Percentiles rank a stretch among this genome's conserved stretches.
Conservation (phyloP, 2,888 invertebrate genomes). For the Cephus rjabovi region DNA sequence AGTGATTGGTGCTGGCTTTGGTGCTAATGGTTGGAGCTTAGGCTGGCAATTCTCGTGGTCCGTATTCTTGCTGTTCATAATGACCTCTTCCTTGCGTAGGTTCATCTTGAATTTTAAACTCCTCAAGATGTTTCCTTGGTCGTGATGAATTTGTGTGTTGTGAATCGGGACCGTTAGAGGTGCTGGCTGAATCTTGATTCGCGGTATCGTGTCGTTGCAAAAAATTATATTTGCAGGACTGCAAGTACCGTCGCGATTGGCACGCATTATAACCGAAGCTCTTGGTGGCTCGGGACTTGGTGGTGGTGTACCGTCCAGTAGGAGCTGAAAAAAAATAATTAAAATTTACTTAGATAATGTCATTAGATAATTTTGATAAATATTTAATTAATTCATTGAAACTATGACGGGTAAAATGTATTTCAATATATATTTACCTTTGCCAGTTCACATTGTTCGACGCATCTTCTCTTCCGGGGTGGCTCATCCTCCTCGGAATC, state of each 20-base stretch:
- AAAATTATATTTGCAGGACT: constrained; percentile 46
- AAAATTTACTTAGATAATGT: constrained; percentile 3
- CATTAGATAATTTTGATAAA: background rate
- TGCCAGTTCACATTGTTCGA: constrained; percentile 71
- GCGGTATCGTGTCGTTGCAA: background rate
- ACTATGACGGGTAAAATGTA: background rate
- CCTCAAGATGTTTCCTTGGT: constrained; percentile 74
- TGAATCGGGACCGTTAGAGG: constrained; percentile 6
- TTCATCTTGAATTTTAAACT: constrained; percentile 81
- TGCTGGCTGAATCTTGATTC: background rate
- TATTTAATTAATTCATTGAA: background rate
- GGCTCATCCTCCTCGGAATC: constrained; percentile 83
- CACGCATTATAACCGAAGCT: constrained; percentile 88
- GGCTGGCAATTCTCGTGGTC: constrained; percentile 60
- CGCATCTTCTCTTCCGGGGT: constrained; percentile 65
- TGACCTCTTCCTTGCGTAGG: constrained; percentile 72
- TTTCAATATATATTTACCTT: constrained; percentile 52
- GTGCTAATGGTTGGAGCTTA: constrained; percentile 52
- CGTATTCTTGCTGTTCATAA: constrained; percentile 75
- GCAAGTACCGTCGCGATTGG: constrained; percentile 84
- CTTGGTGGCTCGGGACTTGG: constrained; percentile 68
- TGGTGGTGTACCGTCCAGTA: constrained; percentile 71
- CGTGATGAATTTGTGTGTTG: constrained; percentile 40
- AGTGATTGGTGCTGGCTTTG: constrained; percentile 58
- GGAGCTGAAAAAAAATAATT: constrained; percentile 43